A percentile compares a stretch with the other conserved stretches of the same genome.
Conservation (phyloP, 2,888 invertebrate genomes). For the Tridacna gigas region DNA sequence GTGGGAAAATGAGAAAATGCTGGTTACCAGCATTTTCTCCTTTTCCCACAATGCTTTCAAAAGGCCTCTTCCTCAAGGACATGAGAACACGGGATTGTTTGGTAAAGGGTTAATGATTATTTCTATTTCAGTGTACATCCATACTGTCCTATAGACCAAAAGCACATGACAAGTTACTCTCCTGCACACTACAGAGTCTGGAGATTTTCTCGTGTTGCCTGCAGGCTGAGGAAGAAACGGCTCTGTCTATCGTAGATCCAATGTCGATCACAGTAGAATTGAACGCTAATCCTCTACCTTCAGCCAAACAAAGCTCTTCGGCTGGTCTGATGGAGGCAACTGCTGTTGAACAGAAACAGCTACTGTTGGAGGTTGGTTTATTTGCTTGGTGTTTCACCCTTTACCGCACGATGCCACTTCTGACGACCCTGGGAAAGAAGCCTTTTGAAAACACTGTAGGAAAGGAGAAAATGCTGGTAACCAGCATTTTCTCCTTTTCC, state of each 20-base stretch:
- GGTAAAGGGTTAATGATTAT: neutral
- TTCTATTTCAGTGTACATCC: constrained; percentile 90
- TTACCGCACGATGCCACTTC: too few species aligned
- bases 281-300: constrained; percentile 78
- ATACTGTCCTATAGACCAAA: constrained; percentile 92
- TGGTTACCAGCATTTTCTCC: too few species aligned
- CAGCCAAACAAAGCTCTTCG: constrained; percentile 68
- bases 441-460: too few species aligned
- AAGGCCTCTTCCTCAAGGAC: too few species aligned
- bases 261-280: constrained; percentile 88
- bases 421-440: too few species aligned
- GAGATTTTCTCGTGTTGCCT: constrained; percentile 97
- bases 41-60: too few species aligned
- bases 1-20: too few species aligned
- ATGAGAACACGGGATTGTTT: too few species aligned
- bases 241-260: constrained; percentile 97
- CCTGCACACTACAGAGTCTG: constrained; percentile 93
- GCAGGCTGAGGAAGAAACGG: constrained; percentile 96
- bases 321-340: constrained; percentile 79
- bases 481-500: too few species aligned
- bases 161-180: constrained; percentile 90
- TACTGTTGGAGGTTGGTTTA: constrained; percentile 79
- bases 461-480: too few species aligned
- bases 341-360: constrained; percentile 74
- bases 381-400: too few species aligned